phyloP scores from a whole-genome alignment of 2,888 invertebrate species.

The Hecatera dysodea region DNA sequence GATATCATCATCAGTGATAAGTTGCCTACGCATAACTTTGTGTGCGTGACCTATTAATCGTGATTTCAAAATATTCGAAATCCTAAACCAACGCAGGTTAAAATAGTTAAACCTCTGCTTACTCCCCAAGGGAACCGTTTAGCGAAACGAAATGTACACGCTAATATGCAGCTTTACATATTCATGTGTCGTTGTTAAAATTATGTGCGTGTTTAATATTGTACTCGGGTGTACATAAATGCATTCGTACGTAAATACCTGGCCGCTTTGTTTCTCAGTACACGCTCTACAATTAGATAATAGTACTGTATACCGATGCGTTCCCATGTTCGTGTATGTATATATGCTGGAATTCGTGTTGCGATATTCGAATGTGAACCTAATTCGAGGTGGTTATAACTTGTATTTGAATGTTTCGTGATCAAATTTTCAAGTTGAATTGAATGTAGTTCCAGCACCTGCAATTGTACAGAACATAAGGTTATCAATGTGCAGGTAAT shows the following conservation, averaged over 20 bases:
- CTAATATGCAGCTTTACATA: conserved; percentile 53
- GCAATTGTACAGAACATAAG: conserved; percentile 22
- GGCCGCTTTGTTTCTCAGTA: conserved; percentile 58
- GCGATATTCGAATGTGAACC: conserved; percentile 20
- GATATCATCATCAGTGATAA: too few species aligned
- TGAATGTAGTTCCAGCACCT: conserved; percentile 13
- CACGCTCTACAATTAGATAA: conserved; percentile 55
- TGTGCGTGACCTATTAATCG: background rate
- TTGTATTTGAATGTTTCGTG: conserved; percentile 4
- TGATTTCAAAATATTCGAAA: conserved; percentile 1
- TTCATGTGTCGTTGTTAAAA: conserved; percentile 58
- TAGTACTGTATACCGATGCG: conserved; percentile 43
- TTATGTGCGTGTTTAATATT: conserved; percentile 63
- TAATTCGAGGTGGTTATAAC: conserved; percentile 21
- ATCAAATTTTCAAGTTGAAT: conserved; percentile 33
- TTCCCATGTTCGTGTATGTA: conserved; percentile 28
- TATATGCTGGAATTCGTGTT: conserved; percentile 24
- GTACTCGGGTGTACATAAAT: conserved; percentile 48
- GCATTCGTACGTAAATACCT: conserved; percentile 61
- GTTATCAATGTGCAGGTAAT: conserved; percentile 13
- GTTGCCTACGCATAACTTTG: too few species aligned
- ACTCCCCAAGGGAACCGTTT: conserved; percentile 11
- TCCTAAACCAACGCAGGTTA: conserved; percentile 8
- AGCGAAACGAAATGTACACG: conserved; percentile 30
- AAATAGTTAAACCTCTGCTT: conserved; percentile 24